Evolutionary conservation across 2,888 invertebrate genomes (phyloP), one percentile per base, ranked within the genome.

Genomic region (Oligia latruncula): DNA sequence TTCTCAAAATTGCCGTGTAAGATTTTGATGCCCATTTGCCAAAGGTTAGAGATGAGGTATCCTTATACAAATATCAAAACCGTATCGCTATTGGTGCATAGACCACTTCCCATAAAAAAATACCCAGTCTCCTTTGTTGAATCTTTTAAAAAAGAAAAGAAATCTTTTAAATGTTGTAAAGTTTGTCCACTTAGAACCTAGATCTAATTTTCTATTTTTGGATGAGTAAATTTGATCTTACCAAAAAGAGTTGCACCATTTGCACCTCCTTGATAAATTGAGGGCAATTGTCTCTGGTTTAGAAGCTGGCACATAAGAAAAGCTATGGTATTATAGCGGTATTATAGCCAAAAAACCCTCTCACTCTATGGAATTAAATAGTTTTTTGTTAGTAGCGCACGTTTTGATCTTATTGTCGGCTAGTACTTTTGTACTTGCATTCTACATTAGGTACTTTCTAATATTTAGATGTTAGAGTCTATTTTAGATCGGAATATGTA

Each of bases 331-430:
- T 72, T n/a, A 71, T 89, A 90, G 71, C 87, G 87, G 89, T 87
- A 84, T 55, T 58, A 49, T 62, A 40, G 67, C 78, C 75, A 83
- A 88, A 90, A 93, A 93, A 94, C 92, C 90, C 87, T 83, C 88
- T 84, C 89, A 91, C 91, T 91, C 92, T 92, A 93, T 93, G 93
- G 94, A 94, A 94, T 93, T 93, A 95, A 94, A 93, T 93, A 91
- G 91, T 90, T 91, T 93, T 94, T 93, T 92, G 92, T 92, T 90
- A 89, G 88, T 90, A 89, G 89, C 90, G 88, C 91, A 92, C 91
- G 92, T 93, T 93, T 93, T 91, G 90, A 89, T 93, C 91, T 94
- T 93, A 92, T 94, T 93, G 92, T 91, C 86, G 71, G 72, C 84
- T 74, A 89, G 85, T 86, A 65, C 89, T 81, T 88, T 90, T 58